Evolutionary conservation across 2,113 vertebrate genomes (phyloP).

Genomic region (Phalacrocorax carbo): DNA sequence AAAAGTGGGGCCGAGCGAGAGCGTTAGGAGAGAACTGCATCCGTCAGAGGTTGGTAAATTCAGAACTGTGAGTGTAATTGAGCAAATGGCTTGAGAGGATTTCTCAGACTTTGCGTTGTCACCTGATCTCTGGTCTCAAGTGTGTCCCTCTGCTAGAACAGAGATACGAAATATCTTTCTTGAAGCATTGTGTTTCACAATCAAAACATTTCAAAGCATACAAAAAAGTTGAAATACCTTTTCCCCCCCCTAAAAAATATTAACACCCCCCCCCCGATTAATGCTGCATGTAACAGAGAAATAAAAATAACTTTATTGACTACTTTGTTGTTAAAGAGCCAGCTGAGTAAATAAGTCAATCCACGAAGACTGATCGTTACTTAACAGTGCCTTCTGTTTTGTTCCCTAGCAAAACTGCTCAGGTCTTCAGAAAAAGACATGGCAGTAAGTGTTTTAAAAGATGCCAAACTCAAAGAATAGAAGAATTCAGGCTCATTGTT

Average conservation of each 20-base stretch:
- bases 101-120: not conserved
- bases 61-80: not conserved
- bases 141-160: not conserved
- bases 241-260: not conserved
- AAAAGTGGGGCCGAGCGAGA: not conserved
- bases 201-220: not conserved
- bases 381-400: not conserved
- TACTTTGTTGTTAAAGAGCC: not conserved
- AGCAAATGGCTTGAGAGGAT: not conserved
- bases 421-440: not conserved
- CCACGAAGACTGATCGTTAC: not conserved
- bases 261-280: not conserved
- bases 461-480: not conserved
- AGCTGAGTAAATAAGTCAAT: not conserved
- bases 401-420: not conserved
- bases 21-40: not conserved
- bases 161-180: not conserved
- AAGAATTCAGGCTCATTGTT: not conserved
- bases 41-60: not conserved
- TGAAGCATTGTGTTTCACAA: not conserved
- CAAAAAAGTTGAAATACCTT: not conserved
- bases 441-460: not conserved
- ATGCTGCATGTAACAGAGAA: not conserved
- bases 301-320: not conserved
- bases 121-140: not conserved